Evolutionary conservation across 2,888 invertebrate species (phyloP), one percentile per base, ranked within the genome.

Genomic region (Eugnorisma glareosa): DNA sequence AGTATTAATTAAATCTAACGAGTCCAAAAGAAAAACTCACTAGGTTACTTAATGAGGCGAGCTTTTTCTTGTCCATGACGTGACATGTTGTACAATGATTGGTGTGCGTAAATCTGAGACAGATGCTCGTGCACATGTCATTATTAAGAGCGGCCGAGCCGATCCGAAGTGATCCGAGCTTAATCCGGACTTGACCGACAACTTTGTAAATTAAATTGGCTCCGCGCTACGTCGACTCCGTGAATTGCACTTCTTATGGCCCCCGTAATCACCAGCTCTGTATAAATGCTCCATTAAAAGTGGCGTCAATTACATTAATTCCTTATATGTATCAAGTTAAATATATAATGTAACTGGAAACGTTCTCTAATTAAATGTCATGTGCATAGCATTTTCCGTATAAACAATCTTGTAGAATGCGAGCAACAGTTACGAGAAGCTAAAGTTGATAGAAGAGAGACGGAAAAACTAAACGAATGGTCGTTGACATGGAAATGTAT

Each of bases 151-250:
- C 88, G 73, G 85, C 84, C 85, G 85, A 88, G 87, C 83, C 89
- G 90, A 90, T 89, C 90, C 86, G 85, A 84, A 7, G 89, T 92
- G 76, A 77, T 77, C 77, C 79, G 31, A 43, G 77, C 71, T 93
- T 93, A 94, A 95, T 95, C 94, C 94, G 91, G 91, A 92, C 93
- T 93, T 93, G 94, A 94, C 93, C 92, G 92, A 94, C 95, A 93
- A 95, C 95, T 95, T 95, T 95, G 95, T 95, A 94, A 95, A 95
- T 95, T 95, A 95, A 95, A 95, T 96, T 94, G 95, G 93, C 93
- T 93, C 92, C 88, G 90, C 89, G 91, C 92, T 92, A 91, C 93
- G 91, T 90, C 92, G 89, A 91, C 92, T 93, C 92, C 89, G 90
- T 90, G 94, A 93, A 94, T 93, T 93, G 92, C 93, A 93, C 92